Conservation (phyloP, 2,797 vertebrate genomes). For the Oryzias sinensis region DNA sequence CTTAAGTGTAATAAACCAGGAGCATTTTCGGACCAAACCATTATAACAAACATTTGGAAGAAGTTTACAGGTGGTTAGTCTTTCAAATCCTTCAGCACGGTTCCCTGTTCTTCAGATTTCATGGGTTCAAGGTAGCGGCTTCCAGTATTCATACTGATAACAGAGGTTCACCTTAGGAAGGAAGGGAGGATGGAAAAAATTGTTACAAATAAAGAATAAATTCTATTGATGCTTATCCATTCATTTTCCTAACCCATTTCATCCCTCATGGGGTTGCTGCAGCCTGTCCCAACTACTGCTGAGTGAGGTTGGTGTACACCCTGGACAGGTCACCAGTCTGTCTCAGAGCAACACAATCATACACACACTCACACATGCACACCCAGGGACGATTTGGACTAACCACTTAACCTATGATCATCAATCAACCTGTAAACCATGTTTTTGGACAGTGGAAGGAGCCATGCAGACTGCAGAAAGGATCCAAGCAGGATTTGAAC, state of each 20-base stretch:
- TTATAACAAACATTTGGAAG: conserved; percentile 2
- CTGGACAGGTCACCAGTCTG: neutral
- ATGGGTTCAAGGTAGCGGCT: no score
- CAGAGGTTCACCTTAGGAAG: no score
- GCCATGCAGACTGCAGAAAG: no score
- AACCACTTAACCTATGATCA: conserved; percentile 13
- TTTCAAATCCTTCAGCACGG: neutral
- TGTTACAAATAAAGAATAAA: no score
- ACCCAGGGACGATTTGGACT: conserved; percentile 8
- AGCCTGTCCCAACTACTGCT: neutral
- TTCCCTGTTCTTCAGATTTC: no score
- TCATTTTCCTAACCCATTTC: neutral
- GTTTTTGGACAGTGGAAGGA: no score
- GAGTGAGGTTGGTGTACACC: neutral
- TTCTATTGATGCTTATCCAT: conserved; percentile 4
- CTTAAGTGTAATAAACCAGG: no score
- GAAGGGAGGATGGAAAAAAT: no score
- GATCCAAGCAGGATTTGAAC: no score
- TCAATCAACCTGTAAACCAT: no score
- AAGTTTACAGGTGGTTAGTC: conserved; percentile 30
- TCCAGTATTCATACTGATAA: no score
- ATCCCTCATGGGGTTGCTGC: neutral
- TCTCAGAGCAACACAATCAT: neutral
- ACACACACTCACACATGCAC: conserved; percentile 16
- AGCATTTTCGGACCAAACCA: no score